These are phyloP conservation scores for Dynastes grantii DNA, from an alignment of 2,888 invertebrate genomes.

Conservation along the genomic window DNA sequence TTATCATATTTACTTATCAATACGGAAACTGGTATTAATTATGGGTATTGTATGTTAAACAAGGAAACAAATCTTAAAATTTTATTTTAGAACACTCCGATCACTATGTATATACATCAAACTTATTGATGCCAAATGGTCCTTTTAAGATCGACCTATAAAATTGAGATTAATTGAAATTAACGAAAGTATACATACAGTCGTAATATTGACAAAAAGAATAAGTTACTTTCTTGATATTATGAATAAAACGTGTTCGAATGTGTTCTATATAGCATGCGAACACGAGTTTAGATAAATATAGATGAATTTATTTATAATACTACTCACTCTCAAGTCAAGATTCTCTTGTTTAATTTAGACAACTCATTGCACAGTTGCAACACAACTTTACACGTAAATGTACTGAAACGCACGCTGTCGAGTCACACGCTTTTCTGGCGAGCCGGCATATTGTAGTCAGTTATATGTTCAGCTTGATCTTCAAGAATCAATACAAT, in stretches of 20 bases:
- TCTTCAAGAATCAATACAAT: slow-evolving; percentile 1
- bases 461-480: slow-evolving; percentile 29
- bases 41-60: neutral
- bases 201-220: neutral
- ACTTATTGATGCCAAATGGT: neutral
- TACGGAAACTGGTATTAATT: neutral
- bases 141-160: neutral
- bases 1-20: neutral
- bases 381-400: slow-evolving; percentile 22
- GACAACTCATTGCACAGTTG: slow-evolving; percentile 29
- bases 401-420: neutral
- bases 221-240: neutral
- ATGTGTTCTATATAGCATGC: no score
- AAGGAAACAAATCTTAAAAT: neutral
- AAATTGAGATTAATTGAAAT: neutral
- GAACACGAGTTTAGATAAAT: neutral
- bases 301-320: neutral
- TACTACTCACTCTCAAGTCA: slow-evolving; percentile 14
- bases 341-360: slow-evolving; percentile 22
- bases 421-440: neutral
- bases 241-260: no score
- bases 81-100: neutral
- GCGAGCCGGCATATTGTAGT: neutral
- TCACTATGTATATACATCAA: neutral
- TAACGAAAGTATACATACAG: neutral